Evolutionary conservation across 2,113 vertebrate species (phyloP).

Genomic region (Nothobranchius kuhntae): DNA sequence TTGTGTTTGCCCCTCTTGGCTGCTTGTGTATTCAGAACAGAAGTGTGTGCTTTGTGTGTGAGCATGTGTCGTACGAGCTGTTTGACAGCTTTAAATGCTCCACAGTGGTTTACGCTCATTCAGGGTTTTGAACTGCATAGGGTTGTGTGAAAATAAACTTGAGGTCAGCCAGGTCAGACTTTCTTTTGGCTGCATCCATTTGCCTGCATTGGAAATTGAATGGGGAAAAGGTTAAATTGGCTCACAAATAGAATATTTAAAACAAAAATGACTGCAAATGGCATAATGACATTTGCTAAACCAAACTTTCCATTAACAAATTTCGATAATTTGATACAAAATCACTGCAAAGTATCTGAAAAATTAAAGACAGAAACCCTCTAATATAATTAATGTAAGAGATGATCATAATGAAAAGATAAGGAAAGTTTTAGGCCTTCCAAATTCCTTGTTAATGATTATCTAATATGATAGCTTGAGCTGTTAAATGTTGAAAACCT

Average conservation of each 20-base stretch:
- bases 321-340: neutral
- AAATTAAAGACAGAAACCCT: too few relatives aligned
- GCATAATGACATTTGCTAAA: neutral
- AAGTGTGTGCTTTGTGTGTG: conserved; percentile 17
- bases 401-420: neutral
- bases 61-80: conserved; percentile 25
- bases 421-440: neutral
- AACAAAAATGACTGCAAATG: neutral
- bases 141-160: neutral
- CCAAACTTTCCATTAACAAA: too few relatives aligned
- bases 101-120: conserved; percentile 16
- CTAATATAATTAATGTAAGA: too few relatives aligned
- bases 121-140: neutral
- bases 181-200: neutral
- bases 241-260: neutral
- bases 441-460: neutral
- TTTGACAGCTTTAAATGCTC: conserved; percentile 22
- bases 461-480: neutral
- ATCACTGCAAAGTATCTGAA: neutral
- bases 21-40: conserved; percentile 4
- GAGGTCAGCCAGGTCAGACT: neutral
- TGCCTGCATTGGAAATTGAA: neutral
- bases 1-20: conserved; percentile 17
- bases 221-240: neutral
- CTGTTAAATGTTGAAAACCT: neutral